phyloP scores from a whole-genome alignment of 2,888 invertebrate genomes.

The Dinocampus coccinellae region DNA sequence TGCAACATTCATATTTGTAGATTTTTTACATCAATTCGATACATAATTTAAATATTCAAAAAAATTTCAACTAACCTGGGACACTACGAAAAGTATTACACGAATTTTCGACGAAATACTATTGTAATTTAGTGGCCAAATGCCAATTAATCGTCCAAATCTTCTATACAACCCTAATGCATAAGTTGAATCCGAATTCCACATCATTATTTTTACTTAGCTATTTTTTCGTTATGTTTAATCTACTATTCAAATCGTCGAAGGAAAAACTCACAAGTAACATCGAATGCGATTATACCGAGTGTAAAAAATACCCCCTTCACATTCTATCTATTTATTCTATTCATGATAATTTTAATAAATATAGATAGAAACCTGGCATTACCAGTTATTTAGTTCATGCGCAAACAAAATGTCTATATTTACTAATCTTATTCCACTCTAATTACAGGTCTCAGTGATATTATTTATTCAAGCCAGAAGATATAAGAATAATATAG shows the following conservation, averaged over 20 bases:
- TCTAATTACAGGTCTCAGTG: no score
- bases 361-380: not conserved
- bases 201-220: not conserved
- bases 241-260: no score
- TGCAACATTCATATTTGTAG: constrained; percentile 10
- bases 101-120: constrained; percentile 21
- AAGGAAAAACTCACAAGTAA: not conserved
- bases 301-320: not conserved
- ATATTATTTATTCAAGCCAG: no score
- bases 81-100: constrained; percentile 15
- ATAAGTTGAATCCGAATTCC: constrained; percentile 37
- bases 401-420: not conserved
- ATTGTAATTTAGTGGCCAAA: constrained; percentile 36
- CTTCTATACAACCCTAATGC: constrained; percentile 39
- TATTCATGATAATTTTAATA: not conserved
- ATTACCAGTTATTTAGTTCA: not conserved
- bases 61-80: constrained; percentile 24
- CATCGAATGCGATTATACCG: no score
- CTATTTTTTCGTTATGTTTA: no score
- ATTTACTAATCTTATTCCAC: not conserved
- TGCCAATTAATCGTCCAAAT: constrained; percentile 31
- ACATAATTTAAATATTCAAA: not conserved
- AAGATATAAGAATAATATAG: no score
- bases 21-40: not conserved
- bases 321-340: not conserved